Percentiles rank a stretch among this genome's conserved stretches.
Conservation (phyloP, 2,888 invertebrate species). For the Ormyrus nitidulus region DNA sequence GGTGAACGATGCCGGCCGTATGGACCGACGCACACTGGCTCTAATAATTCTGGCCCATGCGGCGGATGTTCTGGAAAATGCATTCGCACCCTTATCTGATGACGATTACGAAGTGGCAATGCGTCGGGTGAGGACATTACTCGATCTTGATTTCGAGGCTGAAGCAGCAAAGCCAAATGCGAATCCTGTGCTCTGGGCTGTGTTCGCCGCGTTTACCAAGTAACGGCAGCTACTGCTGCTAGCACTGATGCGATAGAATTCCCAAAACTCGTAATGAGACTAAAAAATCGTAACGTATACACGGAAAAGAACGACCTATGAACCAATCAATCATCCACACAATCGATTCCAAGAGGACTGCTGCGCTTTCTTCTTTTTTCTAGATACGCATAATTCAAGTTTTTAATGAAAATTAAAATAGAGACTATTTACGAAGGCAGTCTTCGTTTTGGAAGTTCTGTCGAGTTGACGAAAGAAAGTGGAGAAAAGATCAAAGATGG, state of each 20-base stretch:
- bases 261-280: not conserved
- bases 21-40: constrained; percentile 96
- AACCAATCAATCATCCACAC: constrained; percentile 24
- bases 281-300: not conserved
- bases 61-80: constrained; percentile 99
- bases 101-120: constrained; percentile 99
- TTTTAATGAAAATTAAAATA: constrained; percentile 35
- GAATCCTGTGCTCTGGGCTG: constrained; percentile 98
- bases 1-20: constrained; percentile 97
- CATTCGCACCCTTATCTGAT: constrained; percentile 97
- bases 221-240: constrained; percentile 76
- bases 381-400: constrained; percentile 28
- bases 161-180: constrained; percentile 94
- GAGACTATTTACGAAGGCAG: constrained; percentile 39
- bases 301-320: constrained; percentile 36
- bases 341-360: not conserved
- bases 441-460: constrained; percentile 52
- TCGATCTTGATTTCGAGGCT: constrained; percentile 97
- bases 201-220: constrained; percentile 98
- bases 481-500: constrained; percentile 19
- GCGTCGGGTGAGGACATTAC: constrained; percentile 95
- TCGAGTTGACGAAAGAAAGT: not conserved
- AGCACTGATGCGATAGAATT: constrained; percentile 17
- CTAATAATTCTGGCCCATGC: constrained; percentile 97
- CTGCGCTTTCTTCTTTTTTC: constrained; percentile 41